Evolutionary conservation across 1,140 invertebrate genomes (phyloP).

Genomic region (Drosophila sp.): DNA sequence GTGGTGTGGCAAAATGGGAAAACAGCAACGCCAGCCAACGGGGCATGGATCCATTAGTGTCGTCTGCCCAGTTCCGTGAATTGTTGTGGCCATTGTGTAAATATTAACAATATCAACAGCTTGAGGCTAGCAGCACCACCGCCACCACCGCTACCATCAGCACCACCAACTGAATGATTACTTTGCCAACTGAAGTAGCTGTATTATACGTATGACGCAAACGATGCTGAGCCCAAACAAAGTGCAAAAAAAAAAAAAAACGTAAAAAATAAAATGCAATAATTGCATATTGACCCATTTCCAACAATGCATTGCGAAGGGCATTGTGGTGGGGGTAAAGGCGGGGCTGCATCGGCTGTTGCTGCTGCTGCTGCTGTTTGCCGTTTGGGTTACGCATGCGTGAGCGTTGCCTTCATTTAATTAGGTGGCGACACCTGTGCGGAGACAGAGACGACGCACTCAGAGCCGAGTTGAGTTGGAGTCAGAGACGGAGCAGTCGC

Average conservation of each 20-base stretch:
- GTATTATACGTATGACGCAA: constrained; percentile 56
- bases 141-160: constrained; percentile 9
- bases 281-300: constrained; percentile 80
- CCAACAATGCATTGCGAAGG: constrained; percentile 54
- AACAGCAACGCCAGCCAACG: constrained; percentile 1
- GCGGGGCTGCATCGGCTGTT: constrained; percentile 3
- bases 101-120: constrained; percentile 67
- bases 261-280: constrained; percentile 61
- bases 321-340: constrained; percentile 19
- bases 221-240: constrained; percentile 43
- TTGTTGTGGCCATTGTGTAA: constrained; percentile 35
- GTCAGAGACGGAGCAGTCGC: constrained; percentile 46
- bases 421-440: constrained; percentile 75
- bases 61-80: constrained; percentile 20
- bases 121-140: constrained; percentile 30
- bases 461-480: constrained; percentile 24
- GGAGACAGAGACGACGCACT: constrained; percentile 20
- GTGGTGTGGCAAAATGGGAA: constrained; percentile 6
- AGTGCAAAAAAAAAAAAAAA: constrained; percentile 28
- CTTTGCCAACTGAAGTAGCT: constrained; percentile 61
- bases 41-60: constrained; percentile 3
- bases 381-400: constrained; percentile 73
- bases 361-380: constrained; percentile 35
- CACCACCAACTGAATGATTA: constrained; percentile 40
- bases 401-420: constrained; percentile 78